Conservation (phyloP, 2,113 vertebrate genomes). For the Pachypanchax playfairii region DNA sequence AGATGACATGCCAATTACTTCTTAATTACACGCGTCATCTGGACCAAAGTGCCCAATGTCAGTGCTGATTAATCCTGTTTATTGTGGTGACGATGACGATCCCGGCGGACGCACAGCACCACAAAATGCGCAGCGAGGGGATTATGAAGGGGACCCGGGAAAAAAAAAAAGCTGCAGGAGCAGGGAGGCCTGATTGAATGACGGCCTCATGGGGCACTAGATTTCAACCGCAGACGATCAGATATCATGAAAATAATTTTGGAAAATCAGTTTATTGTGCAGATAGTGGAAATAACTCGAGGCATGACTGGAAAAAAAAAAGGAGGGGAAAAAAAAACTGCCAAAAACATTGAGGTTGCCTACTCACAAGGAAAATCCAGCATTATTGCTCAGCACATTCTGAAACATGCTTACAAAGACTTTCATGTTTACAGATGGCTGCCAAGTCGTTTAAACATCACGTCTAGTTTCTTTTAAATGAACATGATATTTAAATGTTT, state of each 20-base stretch:
- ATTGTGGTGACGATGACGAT: conserved; percentile 74
- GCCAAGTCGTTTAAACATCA: conserved; percentile 57
- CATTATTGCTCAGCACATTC: conserved; percentile 56
- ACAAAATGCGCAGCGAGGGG: conserved; percentile 54
- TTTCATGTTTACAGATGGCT: conserved; percentile 23
- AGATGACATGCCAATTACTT: conserved; percentile 85
- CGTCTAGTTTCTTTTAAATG: conserved; percentile 53
- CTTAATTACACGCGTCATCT: conserved; percentile 84
- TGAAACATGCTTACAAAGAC: conserved; percentile 47
- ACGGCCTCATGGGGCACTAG: conserved; percentile 25
- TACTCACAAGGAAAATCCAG: conserved; percentile 52
- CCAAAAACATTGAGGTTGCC: conserved; percentile 60
- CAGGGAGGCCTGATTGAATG: conserved; percentile 19
- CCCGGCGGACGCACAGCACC: conserved; percentile 61
- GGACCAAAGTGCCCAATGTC: conserved; percentile 79
- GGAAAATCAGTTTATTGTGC: conserved; percentile 43
- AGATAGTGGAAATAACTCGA: conserved; percentile 40
- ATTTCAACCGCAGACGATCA: conserved; percentile 36
- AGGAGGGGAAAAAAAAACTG: conserved; percentile 10
- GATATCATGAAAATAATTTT: conserved; percentile 21
- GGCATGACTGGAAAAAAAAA: conserved; percentile 23
- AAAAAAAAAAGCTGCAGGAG: conserved; percentile 21
- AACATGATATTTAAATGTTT: conserved; percentile 29
- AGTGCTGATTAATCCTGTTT: conserved; percentile 82
- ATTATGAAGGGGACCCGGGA: conserved; percentile 44